phyloP scores from a whole-genome alignment of 2,113 vertebrate genomes.

The Lepus timidus region DNA sequence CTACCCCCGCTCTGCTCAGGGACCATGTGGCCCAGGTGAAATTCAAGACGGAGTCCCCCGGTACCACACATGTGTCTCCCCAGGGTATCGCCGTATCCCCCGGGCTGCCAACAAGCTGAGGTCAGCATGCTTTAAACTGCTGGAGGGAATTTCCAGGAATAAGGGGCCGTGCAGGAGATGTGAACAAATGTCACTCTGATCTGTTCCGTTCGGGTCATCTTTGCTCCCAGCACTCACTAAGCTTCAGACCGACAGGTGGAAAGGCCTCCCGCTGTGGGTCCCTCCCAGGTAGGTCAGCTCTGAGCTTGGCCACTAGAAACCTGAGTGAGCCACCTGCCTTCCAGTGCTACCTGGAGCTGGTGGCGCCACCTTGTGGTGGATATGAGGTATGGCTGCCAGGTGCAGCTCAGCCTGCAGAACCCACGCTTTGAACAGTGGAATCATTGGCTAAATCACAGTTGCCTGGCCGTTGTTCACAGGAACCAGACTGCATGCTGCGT shows the following conservation, averaged over 20 bases:
- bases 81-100: too few species aligned
- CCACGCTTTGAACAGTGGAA: background rate
- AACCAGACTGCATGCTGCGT: background rate
- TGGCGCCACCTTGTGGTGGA: background rate
- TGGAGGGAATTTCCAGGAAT: background rate
- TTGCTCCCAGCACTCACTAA: too few species aligned
- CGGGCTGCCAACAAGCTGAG: fast-evolving
- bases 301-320: background rate
- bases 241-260: fast-evolving
- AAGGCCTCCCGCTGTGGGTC: too few species aligned
- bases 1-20: background rate
- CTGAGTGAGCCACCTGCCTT: fast-evolving
- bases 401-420: background rate
- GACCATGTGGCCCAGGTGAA: background rate
- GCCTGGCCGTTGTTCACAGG: background rate
- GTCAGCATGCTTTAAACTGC: background rate
- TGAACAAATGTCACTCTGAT: background rate
- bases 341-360: too few species aligned
- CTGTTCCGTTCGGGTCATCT: too few species aligned
- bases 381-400: too few species aligned
- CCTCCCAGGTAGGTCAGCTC: background rate
- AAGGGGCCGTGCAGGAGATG: background rate
- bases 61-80: background rate
- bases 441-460: background rate
- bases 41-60: background rate